Base-by-base conservation (phyloP, 2,113 vertebrate genomes). In the Etia nguti region DNA sequence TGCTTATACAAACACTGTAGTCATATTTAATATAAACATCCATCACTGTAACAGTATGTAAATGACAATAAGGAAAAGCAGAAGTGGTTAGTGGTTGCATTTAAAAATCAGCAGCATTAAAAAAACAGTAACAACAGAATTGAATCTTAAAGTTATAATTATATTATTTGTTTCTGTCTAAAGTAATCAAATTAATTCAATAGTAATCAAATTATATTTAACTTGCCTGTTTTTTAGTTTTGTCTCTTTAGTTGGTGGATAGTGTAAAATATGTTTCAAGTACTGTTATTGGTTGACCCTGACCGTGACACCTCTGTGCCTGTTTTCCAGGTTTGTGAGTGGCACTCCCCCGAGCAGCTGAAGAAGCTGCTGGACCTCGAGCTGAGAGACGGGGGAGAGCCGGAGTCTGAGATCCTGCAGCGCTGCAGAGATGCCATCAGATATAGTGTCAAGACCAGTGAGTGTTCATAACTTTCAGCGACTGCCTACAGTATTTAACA, bases 391-490 rank as follows among this genome's bases (percentile, higher is more conserved):
- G 80, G 29, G 0, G 96, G 97, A 80, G 97, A 98, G 91, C 90
- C 96, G 15, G 95, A 97, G 50, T 94, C 96, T 75, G 92, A 94
- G 81, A 94, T 97, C 59, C 52, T 98, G 86, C 95, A 97, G 8
- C 94, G 96, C 81, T 98, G 97, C 93, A 96, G 13, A 36, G 97
- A 98, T 50, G 96, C 96, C 91, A 97, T 97, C 77, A 94, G 84
- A 84, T 97, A 97, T 96, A 97, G 97, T 10, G 96, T 98, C 92
- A 98, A 98, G 96, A 97, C 97, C 57, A 95, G 97, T 98, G 94
- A 89, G 96, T 57, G 26, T 18, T 22, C 26, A 50, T 34, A 50
- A 31, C 24, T 50, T 75, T 48, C 24, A 75, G 6, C 1, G 6
- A n/a, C 16, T 31, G 9, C 10, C 16, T 50, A n/a, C 46, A 77